Conservation (phyloP, 2,113 vertebrate species). For the Ellobius talpinus region DNA sequence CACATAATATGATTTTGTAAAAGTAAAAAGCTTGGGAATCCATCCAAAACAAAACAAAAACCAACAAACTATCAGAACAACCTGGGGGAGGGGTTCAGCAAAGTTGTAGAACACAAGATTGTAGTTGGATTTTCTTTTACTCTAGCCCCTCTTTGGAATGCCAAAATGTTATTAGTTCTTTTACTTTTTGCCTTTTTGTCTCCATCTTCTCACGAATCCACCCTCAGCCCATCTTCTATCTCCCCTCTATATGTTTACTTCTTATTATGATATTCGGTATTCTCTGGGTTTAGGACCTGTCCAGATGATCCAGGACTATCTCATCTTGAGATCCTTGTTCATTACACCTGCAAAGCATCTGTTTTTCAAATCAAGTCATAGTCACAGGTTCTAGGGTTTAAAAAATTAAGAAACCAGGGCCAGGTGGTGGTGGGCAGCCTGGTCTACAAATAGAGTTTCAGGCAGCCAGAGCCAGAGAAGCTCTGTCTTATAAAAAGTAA, state of each 20-base stretch:
- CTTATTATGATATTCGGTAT: neutral
- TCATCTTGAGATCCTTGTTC: slow-evolving; percentile 1
- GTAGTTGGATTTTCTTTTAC: too few relatives aligned
- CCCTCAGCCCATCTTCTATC: neutral
- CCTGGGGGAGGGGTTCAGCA: neutral
- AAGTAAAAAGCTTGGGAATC: neutral
- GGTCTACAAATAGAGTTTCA: neutral
- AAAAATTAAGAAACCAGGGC: neutral
- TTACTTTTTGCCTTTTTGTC: too few relatives aligned
- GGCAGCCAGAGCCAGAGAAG: neutral
- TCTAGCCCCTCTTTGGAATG: too few relatives aligned
- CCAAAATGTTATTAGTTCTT: too few relatives aligned
- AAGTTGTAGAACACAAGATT: neutral
- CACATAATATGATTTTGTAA: slow-evolving; percentile 22
- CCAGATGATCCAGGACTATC: neutral
- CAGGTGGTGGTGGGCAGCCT: neutral
- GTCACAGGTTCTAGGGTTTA: neutral
- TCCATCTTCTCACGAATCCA: neutral
- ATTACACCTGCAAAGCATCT: neutral
- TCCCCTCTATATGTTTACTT: neutral
- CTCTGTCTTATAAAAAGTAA: neutral
- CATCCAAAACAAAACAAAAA: neutral
- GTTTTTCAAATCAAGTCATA: slow-evolving; percentile 1
- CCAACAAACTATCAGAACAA: neutral
- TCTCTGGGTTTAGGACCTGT: neutral